Percentiles rank a stretch among this genome's conserved stretches.
Evolutionary conservation across 2,113 vertebrate species (phyloP).

Genomic region (Pimephales promelas): DNA sequence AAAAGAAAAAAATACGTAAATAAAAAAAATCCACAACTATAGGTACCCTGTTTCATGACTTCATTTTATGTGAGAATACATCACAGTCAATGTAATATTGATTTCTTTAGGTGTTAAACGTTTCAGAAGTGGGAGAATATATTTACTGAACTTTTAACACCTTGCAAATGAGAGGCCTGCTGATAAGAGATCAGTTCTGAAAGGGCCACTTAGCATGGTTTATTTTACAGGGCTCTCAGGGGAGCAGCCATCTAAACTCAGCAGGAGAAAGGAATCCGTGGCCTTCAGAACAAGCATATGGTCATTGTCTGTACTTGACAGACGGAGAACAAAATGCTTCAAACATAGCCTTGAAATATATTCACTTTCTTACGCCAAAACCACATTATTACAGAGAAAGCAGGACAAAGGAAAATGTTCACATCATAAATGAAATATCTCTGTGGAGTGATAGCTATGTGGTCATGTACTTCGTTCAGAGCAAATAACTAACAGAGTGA

Average conservation of each 20-base stretch:
- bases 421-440: background rate
- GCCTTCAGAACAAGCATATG: constrained; percentile 17
- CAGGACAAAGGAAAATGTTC: background rate
- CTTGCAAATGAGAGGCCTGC: background rate
- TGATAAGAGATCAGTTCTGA: constrained; percentile 33
- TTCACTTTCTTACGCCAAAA: background rate
- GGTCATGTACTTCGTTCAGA: constrained; percentile 7
- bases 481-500: background rate
- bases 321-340: background rate
- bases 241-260: constrained; percentile 27
- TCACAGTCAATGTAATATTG: background rate
- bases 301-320: constrained; percentile 28
- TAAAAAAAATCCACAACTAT: background rate
- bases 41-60: background rate
- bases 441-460: background rate
- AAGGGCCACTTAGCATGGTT: constrained; percentile 42
- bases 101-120: background rate
- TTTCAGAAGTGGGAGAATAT: background rate
- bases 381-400: background rate
- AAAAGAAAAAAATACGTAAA: background rate
- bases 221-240: constrained; percentile 14
- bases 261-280: constrained; percentile 28
- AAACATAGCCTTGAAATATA: constrained; percentile 14
- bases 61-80: background rate
- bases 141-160: constrained; percentile 15